Conservation (phyloP, 1,140 invertebrate species). For the Philotrypesis tridentata region DNA sequence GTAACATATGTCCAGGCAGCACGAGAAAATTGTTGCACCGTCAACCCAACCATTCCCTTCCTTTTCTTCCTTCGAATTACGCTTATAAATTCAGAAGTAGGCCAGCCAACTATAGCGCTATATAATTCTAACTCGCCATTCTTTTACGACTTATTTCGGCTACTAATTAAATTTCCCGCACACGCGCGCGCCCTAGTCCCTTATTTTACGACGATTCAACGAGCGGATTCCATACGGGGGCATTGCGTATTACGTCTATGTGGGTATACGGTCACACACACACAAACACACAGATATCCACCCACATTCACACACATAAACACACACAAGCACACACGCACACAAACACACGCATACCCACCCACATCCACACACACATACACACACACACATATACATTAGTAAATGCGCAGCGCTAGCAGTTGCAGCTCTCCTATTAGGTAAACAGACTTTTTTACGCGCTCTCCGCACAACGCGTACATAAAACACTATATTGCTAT, state of each 20-base stretch:
- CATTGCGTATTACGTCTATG: neutral
- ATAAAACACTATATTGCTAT: too few species aligned
- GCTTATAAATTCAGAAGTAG: slow-evolving; percentile 34
- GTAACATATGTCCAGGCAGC: neutral
- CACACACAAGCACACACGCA: too few species aligned
- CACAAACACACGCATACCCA: too few species aligned
- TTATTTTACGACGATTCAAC: slow-evolving; percentile 33
- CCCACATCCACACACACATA: too few species aligned
- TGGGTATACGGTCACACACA: too few species aligned
- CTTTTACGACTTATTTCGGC: slow-evolving; percentile 42
- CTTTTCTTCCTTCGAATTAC: neutral
- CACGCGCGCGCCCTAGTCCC: neutral
- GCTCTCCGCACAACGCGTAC: neutral
- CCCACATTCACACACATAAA: too few species aligned
- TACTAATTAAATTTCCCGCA: slow-evolving; percentile 47
- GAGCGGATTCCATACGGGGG: slow-evolving; percentile 10
- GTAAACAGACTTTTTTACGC: neutral
- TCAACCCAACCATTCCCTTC: neutral
- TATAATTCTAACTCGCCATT: neutral
- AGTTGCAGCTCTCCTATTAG: neutral
- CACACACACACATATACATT: too few species aligned
- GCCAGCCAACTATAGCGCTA: neutral
- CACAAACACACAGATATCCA: too few species aligned
- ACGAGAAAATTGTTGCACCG: neutral
- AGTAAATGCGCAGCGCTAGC: too few species aligned